Base-by-base conservation (phyloP, 37 sponge, comb jelly and placozoan genomes). In the Aphrocallistes beatrix region DNA sequence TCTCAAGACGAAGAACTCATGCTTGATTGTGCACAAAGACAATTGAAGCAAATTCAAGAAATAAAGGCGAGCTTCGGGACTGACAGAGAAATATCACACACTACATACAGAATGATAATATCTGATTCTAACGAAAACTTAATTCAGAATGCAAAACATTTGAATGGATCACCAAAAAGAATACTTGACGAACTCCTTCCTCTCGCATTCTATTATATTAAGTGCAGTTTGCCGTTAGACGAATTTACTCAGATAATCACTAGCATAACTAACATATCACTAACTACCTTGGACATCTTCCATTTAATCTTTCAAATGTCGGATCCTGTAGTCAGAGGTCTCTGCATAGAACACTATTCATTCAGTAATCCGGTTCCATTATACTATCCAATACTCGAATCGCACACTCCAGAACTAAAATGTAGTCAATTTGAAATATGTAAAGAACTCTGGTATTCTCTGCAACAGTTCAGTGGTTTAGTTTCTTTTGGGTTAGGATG, bases 291-390 rank as follows among this genome's bases (percentile, higher is more conserved):
- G 6, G 75, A 60, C 25, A 60, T 60, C 10, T 60, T 60, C 75
- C 75, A 60, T 28, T 25, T 60, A 13, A 60, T 13, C 3, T 60
- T 60, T 30, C 75, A 60, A 13, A 19, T 60, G 34, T 60, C 75
- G 10, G 75, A 60, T 13, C 75, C 75, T 28, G 34, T 60, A 32
- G 25, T 60, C 3, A 60, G 34, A 30, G 21, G 75, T 60, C 34
- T 60, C 34, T 60, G 75, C 75, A 60, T 60, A 25, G 75, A 60
- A 60, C 75, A 60, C n/a, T 60, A 60, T 60, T 60, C 75, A 32
- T 60, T 60, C 75, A 60, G 75, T 13, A 60, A 60, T 60, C 75
- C 75, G 8, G 75, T 60, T 13, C 75, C 75, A 6, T 30, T 60
- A 3, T 60, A 60, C 34, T 60, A 60, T 28, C 75, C 75, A 6